These are phyloP conservation scores for Lycaon pictus DNA, from an alignment of 2,113 vertebrate genomes.

Conservation along the genomic window DNA sequence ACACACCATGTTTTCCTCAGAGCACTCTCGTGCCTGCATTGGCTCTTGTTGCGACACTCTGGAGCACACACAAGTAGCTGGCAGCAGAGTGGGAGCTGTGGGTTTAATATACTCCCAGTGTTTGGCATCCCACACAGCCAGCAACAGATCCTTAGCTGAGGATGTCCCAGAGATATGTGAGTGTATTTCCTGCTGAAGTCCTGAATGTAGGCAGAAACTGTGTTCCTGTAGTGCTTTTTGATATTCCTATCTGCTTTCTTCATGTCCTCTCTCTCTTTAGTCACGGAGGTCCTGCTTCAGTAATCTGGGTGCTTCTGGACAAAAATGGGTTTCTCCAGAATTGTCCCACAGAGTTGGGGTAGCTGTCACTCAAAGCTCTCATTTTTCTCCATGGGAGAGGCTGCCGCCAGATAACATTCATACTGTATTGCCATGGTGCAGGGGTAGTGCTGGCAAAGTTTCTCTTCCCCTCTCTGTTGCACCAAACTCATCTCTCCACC, in stretches of 20 bases:
- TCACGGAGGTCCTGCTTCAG: not conserved
- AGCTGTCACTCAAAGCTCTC: not conserved
- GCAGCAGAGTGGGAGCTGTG: not conserved
- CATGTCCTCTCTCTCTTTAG: not conserved
- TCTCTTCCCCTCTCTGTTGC: not conserved
- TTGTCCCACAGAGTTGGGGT: not conserved
- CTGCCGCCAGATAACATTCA: not conserved
- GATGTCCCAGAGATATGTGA: not conserved
- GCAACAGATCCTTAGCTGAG: not conserved
- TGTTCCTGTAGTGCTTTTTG: not conserved
- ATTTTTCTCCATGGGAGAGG: not conserved
- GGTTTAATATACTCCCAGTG: not conserved
- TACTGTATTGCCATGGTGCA: not conserved
- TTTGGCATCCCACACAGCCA: not conserved
- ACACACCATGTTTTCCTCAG: not conserved
- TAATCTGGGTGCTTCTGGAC: not conserved
- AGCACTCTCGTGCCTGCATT: not conserved
- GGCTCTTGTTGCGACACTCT: not conserved
- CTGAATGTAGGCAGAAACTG: not conserved
- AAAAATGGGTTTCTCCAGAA: not conserved
- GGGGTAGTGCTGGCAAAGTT: not conserved
- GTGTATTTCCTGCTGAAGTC: not conserved
- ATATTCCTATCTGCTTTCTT: not conserved
- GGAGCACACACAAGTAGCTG: not conserved
- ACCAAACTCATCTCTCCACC: not conserved